Percentiles rank a stretch among this genome's conserved stretches.
Conservation (phyloP, 2,113 vertebrate species). For the Sphyrna mokarran region DNA sequence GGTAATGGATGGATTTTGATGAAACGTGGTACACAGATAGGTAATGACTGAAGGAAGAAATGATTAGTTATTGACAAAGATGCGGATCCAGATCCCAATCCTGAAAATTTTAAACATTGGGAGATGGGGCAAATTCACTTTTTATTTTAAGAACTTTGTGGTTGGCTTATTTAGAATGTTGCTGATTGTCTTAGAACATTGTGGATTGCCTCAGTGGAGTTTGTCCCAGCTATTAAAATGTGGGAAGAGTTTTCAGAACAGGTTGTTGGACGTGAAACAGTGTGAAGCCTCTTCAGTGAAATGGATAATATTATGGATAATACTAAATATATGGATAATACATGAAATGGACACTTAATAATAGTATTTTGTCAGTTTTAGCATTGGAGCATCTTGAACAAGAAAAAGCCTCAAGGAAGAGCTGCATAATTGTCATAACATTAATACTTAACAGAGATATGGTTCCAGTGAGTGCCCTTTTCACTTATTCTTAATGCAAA, state of each 20-base stretch:
- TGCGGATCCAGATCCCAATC: neutral
- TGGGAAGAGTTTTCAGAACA: neutral
- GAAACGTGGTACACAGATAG: neutral
- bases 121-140: neutral
- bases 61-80: neutral
- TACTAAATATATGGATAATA: too few species aligned
- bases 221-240: neutral
- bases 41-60: neutral
- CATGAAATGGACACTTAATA: neutral
- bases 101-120: neutral
- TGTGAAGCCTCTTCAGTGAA: too few species aligned
- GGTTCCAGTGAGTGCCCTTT: too few species aligned
- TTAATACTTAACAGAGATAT: neutral
- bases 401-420: neutral
- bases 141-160: neutral
- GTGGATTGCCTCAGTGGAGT: neutral
- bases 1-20: neutral
- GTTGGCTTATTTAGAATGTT: too few species aligned
- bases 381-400: neutral
- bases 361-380: neutral
- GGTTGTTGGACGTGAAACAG: too few species aligned
- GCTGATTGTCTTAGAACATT: neutral
- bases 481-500: neutral
- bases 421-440: neutral
- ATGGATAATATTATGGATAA: too few species aligned